Evolutionary conservation across 1,140 invertebrate genomes (phyloP), one percentile per base, ranked within the genome.

Genomic region (Nixonia krombeini): DNA sequence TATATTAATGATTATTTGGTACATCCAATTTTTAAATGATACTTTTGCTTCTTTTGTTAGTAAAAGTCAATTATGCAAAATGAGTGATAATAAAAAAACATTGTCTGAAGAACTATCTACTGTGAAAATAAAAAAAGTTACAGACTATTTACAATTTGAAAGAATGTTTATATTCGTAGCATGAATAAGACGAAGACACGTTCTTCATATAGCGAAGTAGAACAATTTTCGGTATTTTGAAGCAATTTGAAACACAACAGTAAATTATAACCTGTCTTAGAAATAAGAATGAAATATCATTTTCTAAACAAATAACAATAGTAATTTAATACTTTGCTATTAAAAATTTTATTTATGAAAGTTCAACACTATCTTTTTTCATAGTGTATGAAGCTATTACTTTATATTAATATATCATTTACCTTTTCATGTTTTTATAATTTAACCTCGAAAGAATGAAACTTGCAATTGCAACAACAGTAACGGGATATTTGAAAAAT

Each of bases 151-250:
- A 56, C 12, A 35, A 18, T 28, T 40, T 8, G 9, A 9, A 10
- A 15, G 28, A 18, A 26, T 26, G 15, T 40, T 29, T 10, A 45
- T 56, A 64, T 55, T 46, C 51, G 10, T 59, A 61, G 50, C 17
- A 70, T 70, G 66, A 64, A 25, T 70, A 41, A 59, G 10, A 49
- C 59, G 10, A 47, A 41, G 5, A 12, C 25, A 4, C 1, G 1
- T n/a, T 10, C 21, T 4, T 2, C 16, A 10, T 16, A 37, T 9
- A 2, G 58, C 28, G 42, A 42, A 7, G 7, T 59, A 33, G 38
- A 69, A 25, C 13, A 51, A 31, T 45, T 46, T 26, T 2, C 59
- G 51, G 59, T 70, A 70, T 45, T 16, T 67, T 17, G 37, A 40
- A 15, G 8, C 15, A 13, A 13, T 15, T 37, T 40, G 16, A 40